Conservation (phyloP, 2,888 invertebrate genomes). For the Exocentrus adspersus region DNA sequence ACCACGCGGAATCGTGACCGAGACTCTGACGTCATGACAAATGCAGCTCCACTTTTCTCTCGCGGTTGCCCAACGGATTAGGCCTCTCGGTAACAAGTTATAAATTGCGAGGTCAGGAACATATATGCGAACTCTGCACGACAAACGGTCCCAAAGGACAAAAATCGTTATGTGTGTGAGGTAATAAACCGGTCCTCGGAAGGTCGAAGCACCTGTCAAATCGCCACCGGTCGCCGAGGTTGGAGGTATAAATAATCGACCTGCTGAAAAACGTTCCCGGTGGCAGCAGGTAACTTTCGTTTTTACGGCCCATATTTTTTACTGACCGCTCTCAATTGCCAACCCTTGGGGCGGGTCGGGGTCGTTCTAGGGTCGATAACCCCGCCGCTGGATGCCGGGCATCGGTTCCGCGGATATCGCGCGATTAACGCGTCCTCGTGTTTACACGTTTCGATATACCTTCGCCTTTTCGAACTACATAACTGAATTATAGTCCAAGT, state of each 20-base stretch:
- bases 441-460: slow-evolving; percentile 15
- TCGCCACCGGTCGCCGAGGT: too few species aligned
- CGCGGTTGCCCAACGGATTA: slow-evolving; percentile 29
- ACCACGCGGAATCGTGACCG: neutral
- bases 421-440: slow-evolving; percentile 12
- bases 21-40: slow-evolving; percentile 29
- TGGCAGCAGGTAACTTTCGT: slow-evolving; percentile 35
- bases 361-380: slow-evolving; percentile 36
- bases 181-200: too few species aligned
- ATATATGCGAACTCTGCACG: slow-evolving; percentile 44
- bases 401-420: too few species aligned
- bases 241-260: too few species aligned
- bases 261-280: slow-evolving; percentile 17
- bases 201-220: too few species aligned
- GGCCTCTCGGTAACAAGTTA: slow-evolving; percentile 31
- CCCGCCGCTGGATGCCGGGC: neutral
- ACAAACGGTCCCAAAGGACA: slow-evolving; percentile 29
- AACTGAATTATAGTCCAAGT: slow-evolving; percentile 17
- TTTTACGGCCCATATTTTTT: slow-evolving; percentile 39
- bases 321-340: slow-evolving; percentile 44
- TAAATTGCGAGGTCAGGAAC: slow-evolving; percentile 37
- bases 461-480: too few species aligned
- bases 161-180: too few species aligned
- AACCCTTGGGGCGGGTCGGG: slow-evolving; percentile 47
- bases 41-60: slow-evolving; percentile 26